Base-by-base conservation (phyloP, 1,140 invertebrate genomes). In the Sycophila sp. region DNA sequence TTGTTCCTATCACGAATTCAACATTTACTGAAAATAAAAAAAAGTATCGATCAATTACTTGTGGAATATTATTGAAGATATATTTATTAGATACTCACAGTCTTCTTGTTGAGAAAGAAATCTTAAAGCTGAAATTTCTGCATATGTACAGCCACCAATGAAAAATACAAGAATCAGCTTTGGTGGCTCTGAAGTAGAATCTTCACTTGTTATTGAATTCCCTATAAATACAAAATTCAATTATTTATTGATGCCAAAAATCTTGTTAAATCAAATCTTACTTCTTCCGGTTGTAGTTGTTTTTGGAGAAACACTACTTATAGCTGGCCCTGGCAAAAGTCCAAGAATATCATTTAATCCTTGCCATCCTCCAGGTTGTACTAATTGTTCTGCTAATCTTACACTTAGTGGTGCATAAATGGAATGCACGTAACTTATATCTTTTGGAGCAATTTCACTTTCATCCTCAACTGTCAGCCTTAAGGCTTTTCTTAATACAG, bases 331-430 rank as follows among this genome's bases (percentile, higher is more conserved):
- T 24, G 91, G 91, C 40, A 92, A 81, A 71, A 88, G 82, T 77
- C 89, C 90, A 49, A 94, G 81, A 56, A 92, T 83, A 81, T 92
- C 89, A 67, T 90, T 88, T 60, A 93, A 89, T 73, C 90, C 89
- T 73, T 92, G 88, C 94, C 94, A 96, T 7, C 93, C 92, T n/a
- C 91, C 92, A 63, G 93, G 93, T 76, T 92, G 92, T 0, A 93
- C 89, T n/a, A 96, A 87, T 77, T 93, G 91, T 82, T 98, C 96
- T 3, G 92, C 92, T 26, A 99, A 87, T 60, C 96, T 89, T 1
- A 96, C 92, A 76, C 93, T 96, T n/a, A 99, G 77, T 0, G 97
- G 97, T 0, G 97, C 96, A 85, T 98, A 99, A 80, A 94, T 95
- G 74, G 92, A 96, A 83, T 96, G 94, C 30, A 98, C 94, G 83